These are phyloP conservation scores for Aptenodytes patagonicus DNA, from an alignment of 2,113 vertebrate species.

Conservation along the genomic window DNA sequence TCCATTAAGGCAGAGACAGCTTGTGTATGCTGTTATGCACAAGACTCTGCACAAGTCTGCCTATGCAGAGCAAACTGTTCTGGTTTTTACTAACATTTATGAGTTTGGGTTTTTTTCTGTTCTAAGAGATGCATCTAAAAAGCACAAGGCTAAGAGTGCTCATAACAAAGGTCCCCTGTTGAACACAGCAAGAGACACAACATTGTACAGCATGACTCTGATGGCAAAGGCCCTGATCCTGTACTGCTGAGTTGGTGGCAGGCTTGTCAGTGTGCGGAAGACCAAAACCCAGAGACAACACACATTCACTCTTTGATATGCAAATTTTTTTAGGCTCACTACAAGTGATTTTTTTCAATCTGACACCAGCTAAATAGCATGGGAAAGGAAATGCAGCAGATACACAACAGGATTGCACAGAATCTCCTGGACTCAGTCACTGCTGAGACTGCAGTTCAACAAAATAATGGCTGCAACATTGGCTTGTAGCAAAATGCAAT, in stretches of 20 bases:
- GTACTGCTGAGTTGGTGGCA: background rate
- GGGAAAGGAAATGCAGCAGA: background rate
- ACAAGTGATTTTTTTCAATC: background rate
- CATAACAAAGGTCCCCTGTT: background rate
- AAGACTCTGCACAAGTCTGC: background rate
- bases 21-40: background rate
- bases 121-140: background rate
- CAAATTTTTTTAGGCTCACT: background rate
- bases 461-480: background rate
- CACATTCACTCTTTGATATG: background rate
- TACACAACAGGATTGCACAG: background rate
- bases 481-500: background rate
- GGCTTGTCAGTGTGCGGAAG: background rate
- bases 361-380: background rate
- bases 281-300: background rate
- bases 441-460: background rate
- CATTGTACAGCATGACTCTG: background rate
- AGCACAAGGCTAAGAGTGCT: background rate
- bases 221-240: background rate
- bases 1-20: constrained; percentile 1
- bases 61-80: background rate
- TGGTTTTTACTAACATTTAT: background rate
- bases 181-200: background rate
- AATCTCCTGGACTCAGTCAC: background rate
- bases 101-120: background rate